Evolutionary conservation across 2,797 vertebrate genomes (phyloP), one percentile per base, ranked within the genome.

Genomic region (Oreochromis mossambicus): DNA sequence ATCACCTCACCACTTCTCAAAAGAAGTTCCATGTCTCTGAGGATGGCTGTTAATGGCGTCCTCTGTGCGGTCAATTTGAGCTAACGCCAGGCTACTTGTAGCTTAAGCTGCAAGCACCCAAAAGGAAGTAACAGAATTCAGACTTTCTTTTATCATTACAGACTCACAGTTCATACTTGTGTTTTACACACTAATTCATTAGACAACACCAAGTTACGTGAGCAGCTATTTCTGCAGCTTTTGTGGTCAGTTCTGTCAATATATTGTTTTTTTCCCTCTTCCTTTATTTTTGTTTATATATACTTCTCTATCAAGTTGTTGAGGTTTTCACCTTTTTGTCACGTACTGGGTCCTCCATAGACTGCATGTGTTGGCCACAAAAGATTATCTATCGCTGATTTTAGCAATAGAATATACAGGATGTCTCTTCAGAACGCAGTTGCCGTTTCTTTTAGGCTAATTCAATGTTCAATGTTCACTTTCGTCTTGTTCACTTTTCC

Each of bases 1-100:
- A 94, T 96, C 94, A 92, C 92, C 87, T 89, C 15, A 8, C 86
- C 89, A 89, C 90, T 90, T 94, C 81, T 94, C 86, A 75, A 89
- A 89, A 91, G 87, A 86, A 86, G 77, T 66, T 73, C 15, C n/a
- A 5, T 13, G 77, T 92, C 85, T 89, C 73, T 52, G 79, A 87
- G 78, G 61, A 86, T 32, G 77, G 80, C 88, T 36, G 46, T 43
- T 26, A 34, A 46, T 83, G 70, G 19, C 36, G 55, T 77, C 9
- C 54, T 77, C 56, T 81, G 8, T 79, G 29, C 38, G 54, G 80
- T 76, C 83, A 54, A 81, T 81, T 58, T 80, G 75, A 50, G 15
- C 5, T 5, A 24, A 19, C 43, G 32, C 24, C 78, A 81, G 61
- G 75, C 24, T 77, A 82, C 51, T 26, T 82, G 76, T 38, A 66